Evolutionary conservation across 2,888 invertebrate species (phyloP), one percentile per base, ranked within the genome.

Genomic region (Mythimna impura): DNA sequence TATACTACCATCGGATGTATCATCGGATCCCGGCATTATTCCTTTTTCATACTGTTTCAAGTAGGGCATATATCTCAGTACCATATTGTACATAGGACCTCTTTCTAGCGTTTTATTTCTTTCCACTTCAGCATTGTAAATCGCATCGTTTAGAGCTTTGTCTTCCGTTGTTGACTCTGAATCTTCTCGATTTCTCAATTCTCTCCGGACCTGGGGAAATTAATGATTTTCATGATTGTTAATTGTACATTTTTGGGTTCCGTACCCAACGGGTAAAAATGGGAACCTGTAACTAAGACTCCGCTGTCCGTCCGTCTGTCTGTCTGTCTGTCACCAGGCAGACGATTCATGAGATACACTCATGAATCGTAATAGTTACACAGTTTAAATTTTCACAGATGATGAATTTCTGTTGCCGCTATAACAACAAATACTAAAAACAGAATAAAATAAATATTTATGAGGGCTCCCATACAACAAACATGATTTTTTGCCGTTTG

Each of bases 11-110:
- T 66, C 52, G 30, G 47, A 47, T 2, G 43, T 57, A 9, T 22
- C 61, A n/a, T 61, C 68, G 14, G 81, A 58, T 9, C 66, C 75
- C 0, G 91, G 86, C 4, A 90, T 72, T 17, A 92, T 68, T 1
- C 80, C 86, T 12, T 83, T 85, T 73, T 93, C 89, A 54, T 94
- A 94, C 0, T 91, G 85, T 66, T 92, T 93, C n/a, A 95, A 81
- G 61, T 93, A 92, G 1, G 95, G 95, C 85, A 95, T 85, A 71
- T 94, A 95, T 71, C 91, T 91, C 2, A 93, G 36, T 1, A 94
- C 89, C 92, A 94, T 94, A 22, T 89, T 90, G 3, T 94, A 78
- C 87, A 94, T 91, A 0, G 93, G 91, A 3, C 87, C 86, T 65
- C 85, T 87, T 4, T 93, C 91, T 2, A 80, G 36, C 0, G 88